Evolutionary conservation across 2,113 vertebrate genomes (phyloP), one percentile per base, ranked within the genome.

Genomic region (Setophaga kirtlandii): DNA sequence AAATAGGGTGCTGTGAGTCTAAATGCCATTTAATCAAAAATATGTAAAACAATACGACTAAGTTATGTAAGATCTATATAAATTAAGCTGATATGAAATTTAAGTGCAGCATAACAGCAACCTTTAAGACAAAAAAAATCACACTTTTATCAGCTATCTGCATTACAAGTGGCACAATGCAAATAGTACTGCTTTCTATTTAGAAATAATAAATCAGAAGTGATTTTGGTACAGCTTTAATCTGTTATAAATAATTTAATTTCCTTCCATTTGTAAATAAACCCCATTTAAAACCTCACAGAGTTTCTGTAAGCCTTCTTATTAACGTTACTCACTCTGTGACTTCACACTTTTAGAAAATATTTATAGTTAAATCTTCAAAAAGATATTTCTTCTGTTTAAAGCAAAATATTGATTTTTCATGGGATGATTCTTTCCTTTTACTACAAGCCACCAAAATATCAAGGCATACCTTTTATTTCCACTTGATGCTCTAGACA

Each of bases 261-360:
- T 92, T 25, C 17, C 12, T 82, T 58, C 37, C 37, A 78, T 68
- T 95, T 95, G 60, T 47, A 84, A 91, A 83, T 28, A 91, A 93
- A 10, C 7, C 13, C 37, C 28, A 82, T 68, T 94, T 71, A 78
- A 89, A 92, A 56, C 8, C 14, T 70, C 39, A n/a, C 14, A 46
- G 12, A 44, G 4, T 28, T 91, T 94, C 53, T 80, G 9, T 58
- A 78, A 87, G 44, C 20, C 67, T 7, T 47, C 18, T 15, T 89
- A 63, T 56, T 74, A 80, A 62, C 10, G 31, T 49, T 76, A 60
- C 3, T 62, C n/a, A 35, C 14, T 60, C 44, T 12, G 22, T 14
- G 13, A 63, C 27, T 56, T 87, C 35, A 77, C 58, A 64, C 12
- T 65, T 82, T 41, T 70, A 49, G 42, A 46, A 92, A 87, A 71